A percentile compares a stretch with the other conserved stretches of the same genome.
Conservation (phyloP, 1,140 invertebrate genomes). For the Lepeophtheirus salmonis region DNA sequence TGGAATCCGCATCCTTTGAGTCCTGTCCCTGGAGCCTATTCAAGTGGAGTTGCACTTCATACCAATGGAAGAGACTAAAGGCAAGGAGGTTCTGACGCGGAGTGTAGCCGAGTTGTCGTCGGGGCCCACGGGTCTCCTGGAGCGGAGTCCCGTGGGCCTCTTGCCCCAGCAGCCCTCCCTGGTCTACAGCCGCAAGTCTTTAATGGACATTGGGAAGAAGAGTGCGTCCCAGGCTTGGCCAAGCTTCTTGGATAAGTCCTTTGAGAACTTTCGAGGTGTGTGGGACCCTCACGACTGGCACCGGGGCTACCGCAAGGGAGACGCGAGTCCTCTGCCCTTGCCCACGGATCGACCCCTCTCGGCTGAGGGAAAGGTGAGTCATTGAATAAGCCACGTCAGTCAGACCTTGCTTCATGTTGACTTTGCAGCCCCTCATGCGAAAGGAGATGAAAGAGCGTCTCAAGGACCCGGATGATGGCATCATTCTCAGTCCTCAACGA, state of each 20-base stretch:
- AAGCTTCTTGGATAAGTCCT: background rate
- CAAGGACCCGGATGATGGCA: constrained; percentile 51
- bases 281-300: constrained; percentile 15
- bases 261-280: background rate
- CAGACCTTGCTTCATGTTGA: background rate
- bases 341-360: background rate
- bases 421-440: background rate
- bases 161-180: too few species aligned
- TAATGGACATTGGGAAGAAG: too few species aligned
- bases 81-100: too few species aligned
- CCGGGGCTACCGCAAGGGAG: background rate
- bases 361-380: background rate
- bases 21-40: too few species aligned
- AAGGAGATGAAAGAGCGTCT: constrained; percentile 36
- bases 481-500: constrained; percentile 58
- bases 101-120: too few species aligned
- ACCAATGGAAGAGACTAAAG: too few species aligned
- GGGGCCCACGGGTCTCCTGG: too few species aligned
- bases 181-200: too few species aligned
- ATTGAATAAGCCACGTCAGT: background rate
- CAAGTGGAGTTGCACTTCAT: too few species aligned
- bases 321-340: background rate
- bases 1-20: too few species aligned
- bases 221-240: constrained; percentile 8
- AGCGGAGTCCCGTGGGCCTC: too few species aligned